Base-by-base conservation (phyloP, 2,797 vertebrate genomes). In the Phrynocephalus vlangalii region DNA sequence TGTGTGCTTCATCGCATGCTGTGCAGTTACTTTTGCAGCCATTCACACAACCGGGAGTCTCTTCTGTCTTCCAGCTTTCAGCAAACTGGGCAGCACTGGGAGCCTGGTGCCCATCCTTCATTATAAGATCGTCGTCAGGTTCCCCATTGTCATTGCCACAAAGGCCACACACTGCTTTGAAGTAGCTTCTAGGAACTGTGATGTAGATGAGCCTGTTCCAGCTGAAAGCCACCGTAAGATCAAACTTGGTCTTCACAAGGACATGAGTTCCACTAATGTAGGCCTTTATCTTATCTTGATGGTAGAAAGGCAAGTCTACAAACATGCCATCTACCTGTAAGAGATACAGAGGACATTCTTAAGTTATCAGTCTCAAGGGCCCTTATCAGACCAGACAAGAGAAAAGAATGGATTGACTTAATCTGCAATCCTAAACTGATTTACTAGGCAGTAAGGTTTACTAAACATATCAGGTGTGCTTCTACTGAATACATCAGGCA, bases 141-240 rank as follows among this genome's bases (percentile, higher is more conserved):
- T 96, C 87, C 70, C 87, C 88, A 90, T 96, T 97, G 77, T 94
- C 95, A 83, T 97, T 96, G 33, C 94, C 95, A 24, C 96, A 97
- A 18, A 96, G 91, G 66, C 97, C 95, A 88, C 94, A 95, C 72
- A 95, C 92, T 70, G 93, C 48, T 84, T 95, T 93, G 15, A 90
- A 86, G 84, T 96, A 97, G 28, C 93, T 94, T 52, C 68, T 94
- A 3, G 96, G 95, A 66, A 97, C 90, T 2, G 63, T 90, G 89
- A 97, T 89, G 8, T 92, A 93, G 10, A 96, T 88, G 1, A 94
- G 75, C 67, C 95, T 94, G n/a, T 93, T 6, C 60, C 88, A 92
- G 5, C 95, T 91, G 28, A 95, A 96, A 77, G 85, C 86, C 50
- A 97, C 78, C 0, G 92, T 84, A 82, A 97, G 92, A 44, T 94